Evolutionary conservation across 2,113 vertebrate species (phyloP).

Genomic region (Scytalopus superciliaris): DNA sequence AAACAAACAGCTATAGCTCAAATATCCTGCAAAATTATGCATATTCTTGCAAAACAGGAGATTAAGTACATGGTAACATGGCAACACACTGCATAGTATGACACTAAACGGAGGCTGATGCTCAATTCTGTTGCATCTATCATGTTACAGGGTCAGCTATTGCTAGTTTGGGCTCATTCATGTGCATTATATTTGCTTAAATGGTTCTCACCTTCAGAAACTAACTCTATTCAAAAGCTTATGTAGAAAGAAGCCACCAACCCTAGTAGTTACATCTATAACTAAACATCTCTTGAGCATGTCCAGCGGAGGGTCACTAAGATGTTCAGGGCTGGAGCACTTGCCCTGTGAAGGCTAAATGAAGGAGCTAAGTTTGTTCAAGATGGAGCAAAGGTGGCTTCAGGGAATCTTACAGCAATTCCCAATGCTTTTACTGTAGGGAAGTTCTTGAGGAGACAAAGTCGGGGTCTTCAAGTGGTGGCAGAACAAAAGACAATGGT

Average conservation of each 20-base stretch:
- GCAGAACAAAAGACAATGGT: neutral
- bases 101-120: neutral
- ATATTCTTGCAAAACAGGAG: neutral
- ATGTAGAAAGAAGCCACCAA: neutral
- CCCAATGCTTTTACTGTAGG: neutral
- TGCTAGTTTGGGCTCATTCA: neutral
- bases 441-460: accelerated
- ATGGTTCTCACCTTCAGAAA: neutral
- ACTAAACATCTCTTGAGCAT: neutral
- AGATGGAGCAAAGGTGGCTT: neutral
- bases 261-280: neutral
- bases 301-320: neutral
- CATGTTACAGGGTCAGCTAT: neutral
- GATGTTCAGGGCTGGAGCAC: neutral
- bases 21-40: neutral
- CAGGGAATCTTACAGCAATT: neutral
- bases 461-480: neutral
- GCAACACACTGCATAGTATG: neutral
- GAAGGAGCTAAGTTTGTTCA: neutral
- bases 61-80: neutral
- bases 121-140: neutral
- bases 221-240: neutral
- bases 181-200: neutral
- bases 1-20: neutral
- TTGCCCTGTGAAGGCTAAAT: neutral